These are phyloP conservation scores for Tuta absoluta DNA, from an alignment of 2,888 invertebrate species.

Conservation along the genomic window DNA sequence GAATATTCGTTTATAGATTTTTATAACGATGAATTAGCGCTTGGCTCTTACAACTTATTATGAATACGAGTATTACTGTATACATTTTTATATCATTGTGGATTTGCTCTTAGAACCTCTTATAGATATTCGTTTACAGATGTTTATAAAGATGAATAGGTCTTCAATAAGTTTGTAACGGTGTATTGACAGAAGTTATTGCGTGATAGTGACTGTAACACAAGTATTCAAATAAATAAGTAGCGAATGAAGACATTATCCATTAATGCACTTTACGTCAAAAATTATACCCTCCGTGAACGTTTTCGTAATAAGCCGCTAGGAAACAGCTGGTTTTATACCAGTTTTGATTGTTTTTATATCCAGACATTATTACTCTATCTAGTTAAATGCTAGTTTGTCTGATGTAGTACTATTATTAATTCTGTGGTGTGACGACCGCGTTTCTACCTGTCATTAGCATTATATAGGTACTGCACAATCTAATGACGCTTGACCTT, in stretches of 20 bases:
- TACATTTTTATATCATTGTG: neutral
- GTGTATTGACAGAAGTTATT: neutral
- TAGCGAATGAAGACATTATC: neutral
- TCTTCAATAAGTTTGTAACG: no score
- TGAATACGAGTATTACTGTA: no score
- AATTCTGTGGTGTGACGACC: neutral
- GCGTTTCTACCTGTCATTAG: neutral
- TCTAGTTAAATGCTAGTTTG: slow-evolving; percentile 14
- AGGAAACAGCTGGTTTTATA: neutral
- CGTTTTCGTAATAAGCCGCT: neutral
- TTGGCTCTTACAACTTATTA: no score
- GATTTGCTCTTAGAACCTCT: neutral
- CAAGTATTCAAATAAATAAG: neutral
- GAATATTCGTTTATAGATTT: no score
- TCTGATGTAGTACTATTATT: no score
- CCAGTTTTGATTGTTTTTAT: slow-evolving; percentile 9
- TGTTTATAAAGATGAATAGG: neutral
- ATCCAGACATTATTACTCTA: slow-evolving; percentile 5
- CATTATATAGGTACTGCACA: slow-evolving; percentile 17
- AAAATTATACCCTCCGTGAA: slow-evolving; percentile 11
- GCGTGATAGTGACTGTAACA: neutral
- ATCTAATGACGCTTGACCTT: slow-evolving; percentile 24
- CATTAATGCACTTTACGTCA: neutral
- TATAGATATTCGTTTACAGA: neutral
- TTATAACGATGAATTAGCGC: no score